Base-by-base conservation (phyloP, 53 echinoderm and acorn worm species). In the Henricia sp. region DNA sequence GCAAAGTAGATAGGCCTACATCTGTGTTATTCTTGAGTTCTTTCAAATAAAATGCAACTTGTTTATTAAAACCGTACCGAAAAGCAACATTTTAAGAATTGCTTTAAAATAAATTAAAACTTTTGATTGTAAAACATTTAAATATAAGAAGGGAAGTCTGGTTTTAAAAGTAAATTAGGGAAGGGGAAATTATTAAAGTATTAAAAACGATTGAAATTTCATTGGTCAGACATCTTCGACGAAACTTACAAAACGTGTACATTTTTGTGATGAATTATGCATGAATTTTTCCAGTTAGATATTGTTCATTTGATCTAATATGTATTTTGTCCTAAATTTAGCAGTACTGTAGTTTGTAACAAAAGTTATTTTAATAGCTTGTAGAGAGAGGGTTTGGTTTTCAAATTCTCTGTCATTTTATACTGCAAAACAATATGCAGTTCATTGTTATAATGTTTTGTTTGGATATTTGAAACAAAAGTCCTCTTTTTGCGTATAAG, bases 211-310 rank as follows among this genome's bases (percentile, higher is more conserved):
- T 32, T 60, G 32, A 12, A 60, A 60, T 60, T 60, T 60, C 33
- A 35, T 52, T 53, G 32, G 29, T 5, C 35, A 44, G 80, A 46
- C 62, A 30, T 19, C 6, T 28, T 80, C 80, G 6, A 59, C 24
- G 38, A n/a, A 37, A 70, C 43, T 70, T 44, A 70, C 26, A 42
- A 78, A 80, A 80, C 64, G 48, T 80, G 63, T 80, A 80, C 37
- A 80, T 65, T 80, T 70, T 62, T 80, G 80, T 80, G 80, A 64
- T 80, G 65, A 62, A 50, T 64, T 63, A 63, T 80, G 80, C 80
- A 80, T 80, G 80, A 62, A 33, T 43, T 72, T 44, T 80, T 40
- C 46, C 39, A 42, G 20, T 62, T 80, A 80, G 80, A 50, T 48
- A 29, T 21, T 35, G 51, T 80, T 46, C 80, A 28, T 40, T 63